Evolutionary conservation across 2,113 vertebrate species (phyloP).

Genomic region (Archocentrus centrarchus): DNA sequence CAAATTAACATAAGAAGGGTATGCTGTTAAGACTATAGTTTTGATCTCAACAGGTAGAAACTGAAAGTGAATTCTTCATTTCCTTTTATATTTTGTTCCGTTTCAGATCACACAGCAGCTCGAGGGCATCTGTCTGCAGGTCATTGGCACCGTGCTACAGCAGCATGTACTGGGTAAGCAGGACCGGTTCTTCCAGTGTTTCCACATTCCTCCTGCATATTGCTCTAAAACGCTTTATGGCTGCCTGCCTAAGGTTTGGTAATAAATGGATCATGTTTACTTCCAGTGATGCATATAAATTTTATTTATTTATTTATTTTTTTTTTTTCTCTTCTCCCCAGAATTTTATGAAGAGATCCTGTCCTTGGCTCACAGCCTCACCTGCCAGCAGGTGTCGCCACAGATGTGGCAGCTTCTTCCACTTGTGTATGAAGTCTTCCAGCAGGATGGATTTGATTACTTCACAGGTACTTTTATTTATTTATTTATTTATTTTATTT

Average conservation of each 20-base stretch:
- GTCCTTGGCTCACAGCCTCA: constrained; percentile 97
- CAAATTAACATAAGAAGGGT: too few species aligned
- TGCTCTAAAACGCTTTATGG: not conserved
- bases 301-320: too few species aligned
- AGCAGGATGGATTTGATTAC: constrained; percentile 99
- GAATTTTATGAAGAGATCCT: constrained; percentile 99
- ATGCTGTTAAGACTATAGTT: not conserved
- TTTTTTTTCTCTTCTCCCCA: constrained; percentile 47
- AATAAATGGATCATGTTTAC: not conserved
- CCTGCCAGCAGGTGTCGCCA: constrained; percentile 97
- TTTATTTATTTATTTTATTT: too few species aligned
- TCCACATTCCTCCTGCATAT: constrained; percentile 23
- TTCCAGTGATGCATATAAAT: not conserved
- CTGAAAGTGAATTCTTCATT: not conserved
- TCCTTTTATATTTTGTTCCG: not conserved
- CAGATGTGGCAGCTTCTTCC: constrained; percentile 99
- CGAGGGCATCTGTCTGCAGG: constrained; percentile 99
- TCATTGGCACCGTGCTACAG: constrained; percentile 97
- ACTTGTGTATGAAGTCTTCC: constrained; percentile 97
- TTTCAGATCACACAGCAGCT: constrained; percentile 96
- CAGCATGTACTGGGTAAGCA: constrained; percentile 94
- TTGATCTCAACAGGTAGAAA: not conserved
- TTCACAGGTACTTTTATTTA: constrained; percentile 76
- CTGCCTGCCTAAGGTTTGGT: not conserved
- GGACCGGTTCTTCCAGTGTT: constrained; percentile 19